Base-by-base conservation (phyloP, 1,140 invertebrate species). In the Thaumatotibia leucotreta region DNA sequence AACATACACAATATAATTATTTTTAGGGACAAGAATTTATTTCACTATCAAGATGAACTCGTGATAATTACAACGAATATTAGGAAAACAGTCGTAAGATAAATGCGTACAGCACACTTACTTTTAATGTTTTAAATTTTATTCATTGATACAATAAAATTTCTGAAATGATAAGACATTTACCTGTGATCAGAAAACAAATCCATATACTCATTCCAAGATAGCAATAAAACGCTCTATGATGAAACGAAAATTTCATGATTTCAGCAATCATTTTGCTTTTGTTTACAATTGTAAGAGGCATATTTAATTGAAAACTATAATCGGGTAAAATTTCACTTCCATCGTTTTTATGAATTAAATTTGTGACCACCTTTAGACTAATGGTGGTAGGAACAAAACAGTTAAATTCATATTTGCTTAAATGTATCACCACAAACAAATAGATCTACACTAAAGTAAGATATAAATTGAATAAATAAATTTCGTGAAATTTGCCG, bases 121-220 rank as follows among this genome's bases (percentile, higher is more conserved):
- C n/a, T n/a, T n/a, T n/a, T n/a, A n/a, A n/a, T n/a, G n/a, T 69
- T 20, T 24, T 58, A 17, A 58, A 27, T 33, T 35, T 62, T 61
- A 63, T 35, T 65, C 24, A 20, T 58, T 61, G n/a, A 4, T 33
- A 64, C 20, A 14, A 63, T 3, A 54, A 67, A 33, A 35, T 5
- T 49, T 2, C 22, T 22, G 31, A 23, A 17, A 33, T 9, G 27
- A 31, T 33, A 61, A 54, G 22, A 54, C 33, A 76, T 83, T 87
- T 75, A 93, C 95, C 95, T 67, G 94, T 94, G 52, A 96, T 93
- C 1, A 96, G 88, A 39, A 96, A 91, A 79, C 96, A 94, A 72
- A 96, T 96, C 95, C 95, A 96, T 45, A 96, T 75, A 84, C 94
- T 96, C 82, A 96, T 93, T 27, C 95, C 92, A 65, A 96, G 79